A percentile compares a stretch with the other conserved stretches of the same genome.
Evolutionary conservation across 2,797 vertebrate genomes (phyloP).

Genomic region (Halcyon smyrnensis): DNA sequence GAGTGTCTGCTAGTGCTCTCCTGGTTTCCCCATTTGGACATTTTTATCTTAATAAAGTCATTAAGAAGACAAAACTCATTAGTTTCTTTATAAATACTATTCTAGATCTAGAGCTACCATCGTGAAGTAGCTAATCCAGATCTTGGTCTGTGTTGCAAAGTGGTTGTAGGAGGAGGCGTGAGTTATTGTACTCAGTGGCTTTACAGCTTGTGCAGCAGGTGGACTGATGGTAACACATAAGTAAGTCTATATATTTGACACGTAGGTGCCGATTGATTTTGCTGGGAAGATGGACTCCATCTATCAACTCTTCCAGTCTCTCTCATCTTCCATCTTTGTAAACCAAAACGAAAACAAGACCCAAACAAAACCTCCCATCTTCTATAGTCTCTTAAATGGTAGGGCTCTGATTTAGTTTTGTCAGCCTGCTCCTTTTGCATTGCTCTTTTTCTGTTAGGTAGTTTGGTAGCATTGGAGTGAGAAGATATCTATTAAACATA

Average conservation of each 20-base stretch:
- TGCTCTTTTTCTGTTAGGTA: not conserved
- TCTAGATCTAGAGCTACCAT: not conserved
- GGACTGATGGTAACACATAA: not conserved
- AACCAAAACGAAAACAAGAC: not conserved
- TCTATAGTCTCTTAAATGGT: not conserved
- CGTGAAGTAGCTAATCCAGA: not conserved
- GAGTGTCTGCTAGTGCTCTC: not conserved
- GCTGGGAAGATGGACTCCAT: not conserved
- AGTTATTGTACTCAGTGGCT: not conserved
- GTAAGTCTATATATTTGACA: not conserved
- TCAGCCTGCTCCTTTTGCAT: not conserved
- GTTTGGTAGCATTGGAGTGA: not conserved
- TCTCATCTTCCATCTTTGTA: not conserved
- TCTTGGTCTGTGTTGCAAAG: not conserved
- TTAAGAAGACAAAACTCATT: not conserved
- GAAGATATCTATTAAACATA: not conserved
- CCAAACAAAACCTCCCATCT: rapidly evolving
- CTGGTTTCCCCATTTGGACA: not conserved
- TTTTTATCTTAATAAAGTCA: not conserved
- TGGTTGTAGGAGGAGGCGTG: not conserved
- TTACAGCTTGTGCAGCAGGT: not conserved
- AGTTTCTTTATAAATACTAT: not conserved
- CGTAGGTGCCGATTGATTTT: not conserved
- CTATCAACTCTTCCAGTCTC: not conserved
- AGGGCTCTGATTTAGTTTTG: not conserved